phyloP scores from a whole-genome alignment of 2,113 vertebrate genomes.

The Pedetes capensis region DNA sequence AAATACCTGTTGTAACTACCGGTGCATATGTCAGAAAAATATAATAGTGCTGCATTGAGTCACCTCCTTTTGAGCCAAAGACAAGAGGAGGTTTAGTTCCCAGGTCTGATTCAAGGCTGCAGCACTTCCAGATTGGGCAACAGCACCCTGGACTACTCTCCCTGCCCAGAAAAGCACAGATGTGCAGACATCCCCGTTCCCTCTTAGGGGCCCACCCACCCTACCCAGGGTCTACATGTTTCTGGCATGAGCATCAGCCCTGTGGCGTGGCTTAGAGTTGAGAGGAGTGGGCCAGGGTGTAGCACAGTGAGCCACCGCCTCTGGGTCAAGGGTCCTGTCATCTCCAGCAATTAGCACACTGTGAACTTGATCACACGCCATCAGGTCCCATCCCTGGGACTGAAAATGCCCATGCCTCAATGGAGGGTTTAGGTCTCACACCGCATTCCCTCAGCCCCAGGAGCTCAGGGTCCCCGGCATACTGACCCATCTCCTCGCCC shows the following conservation, averaged over 20 bases:
- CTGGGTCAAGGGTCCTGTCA: not conserved
- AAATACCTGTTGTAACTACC: not conserved
- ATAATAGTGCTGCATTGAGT: not conserved
- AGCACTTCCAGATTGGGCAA: not conserved
- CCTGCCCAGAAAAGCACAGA: not conserved
- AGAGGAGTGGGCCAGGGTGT: not conserved
- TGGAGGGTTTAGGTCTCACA: not conserved
- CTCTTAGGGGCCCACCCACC: not conserved
- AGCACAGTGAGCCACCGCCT: not conserved
- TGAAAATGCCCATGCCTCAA: not conserved
- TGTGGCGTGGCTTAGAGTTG: not conserved
- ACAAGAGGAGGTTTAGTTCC: not conserved
- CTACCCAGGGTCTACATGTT: not conserved
- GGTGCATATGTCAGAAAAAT: not conserved
- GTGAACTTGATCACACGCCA: not conserved
- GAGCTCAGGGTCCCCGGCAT: not conserved
- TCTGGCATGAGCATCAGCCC: not conserved
- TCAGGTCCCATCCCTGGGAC: not conserved
- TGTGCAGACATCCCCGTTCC: not conserved
- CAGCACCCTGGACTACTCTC: not conserved
- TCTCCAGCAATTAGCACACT: not conserved
- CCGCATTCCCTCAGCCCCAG: not conserved
- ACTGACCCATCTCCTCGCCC: conserved; percentile 92
- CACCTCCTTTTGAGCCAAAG: conserved; percentile 2
- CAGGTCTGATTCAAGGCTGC: not conserved